Evolutionary conservation across 2,888 invertebrate species (phyloP).

Genomic region (Ochropacha duplaris): DNA sequence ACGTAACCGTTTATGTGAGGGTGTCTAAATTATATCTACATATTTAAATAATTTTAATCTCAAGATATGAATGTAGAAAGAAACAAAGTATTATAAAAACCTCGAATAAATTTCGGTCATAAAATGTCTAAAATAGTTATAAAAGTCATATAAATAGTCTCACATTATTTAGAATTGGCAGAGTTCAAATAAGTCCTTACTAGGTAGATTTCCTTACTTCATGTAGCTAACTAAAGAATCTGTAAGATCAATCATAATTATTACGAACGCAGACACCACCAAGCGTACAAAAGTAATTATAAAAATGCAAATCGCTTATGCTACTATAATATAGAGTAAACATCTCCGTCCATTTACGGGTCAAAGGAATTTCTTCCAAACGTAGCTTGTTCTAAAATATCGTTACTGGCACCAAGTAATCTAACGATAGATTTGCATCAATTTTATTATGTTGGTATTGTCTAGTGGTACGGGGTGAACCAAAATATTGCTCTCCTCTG

Average conservation of each 20-base stretch:
- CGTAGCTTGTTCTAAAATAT: not conserved
- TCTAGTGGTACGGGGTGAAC: constrained; percentile 68
- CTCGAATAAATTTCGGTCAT: too few species aligned
- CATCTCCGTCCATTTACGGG: not conserved
- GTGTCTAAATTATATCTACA: too few species aligned
- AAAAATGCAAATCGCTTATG: not conserved
- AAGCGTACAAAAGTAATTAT: not conserved
- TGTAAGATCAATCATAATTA: not conserved
- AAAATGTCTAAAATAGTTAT: too few species aligned
- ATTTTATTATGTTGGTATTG: constrained; percentile 14
- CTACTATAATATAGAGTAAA: not conserved
- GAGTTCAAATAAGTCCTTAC: not conserved
- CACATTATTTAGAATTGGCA: too few species aligned
- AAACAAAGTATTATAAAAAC: too few species aligned
- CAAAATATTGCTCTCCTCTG: constrained; percentile 77
- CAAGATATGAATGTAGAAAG: too few species aligned
- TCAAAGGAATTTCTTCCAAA: constrained; percentile 1
- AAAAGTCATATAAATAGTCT: too few species aligned
- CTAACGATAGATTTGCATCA: constrained; percentile 20
- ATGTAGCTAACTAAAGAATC: too few species aligned
- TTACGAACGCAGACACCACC: not conserved
- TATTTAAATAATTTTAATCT: too few species aligned
- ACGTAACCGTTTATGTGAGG: too few species aligned
- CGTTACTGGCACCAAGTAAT: constrained; percentile 23
- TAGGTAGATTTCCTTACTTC: too few species aligned